Evolutionary conservation across 2,797 vertebrate genomes (phyloP).

Genomic region (Enteromius radiatus): DNA sequence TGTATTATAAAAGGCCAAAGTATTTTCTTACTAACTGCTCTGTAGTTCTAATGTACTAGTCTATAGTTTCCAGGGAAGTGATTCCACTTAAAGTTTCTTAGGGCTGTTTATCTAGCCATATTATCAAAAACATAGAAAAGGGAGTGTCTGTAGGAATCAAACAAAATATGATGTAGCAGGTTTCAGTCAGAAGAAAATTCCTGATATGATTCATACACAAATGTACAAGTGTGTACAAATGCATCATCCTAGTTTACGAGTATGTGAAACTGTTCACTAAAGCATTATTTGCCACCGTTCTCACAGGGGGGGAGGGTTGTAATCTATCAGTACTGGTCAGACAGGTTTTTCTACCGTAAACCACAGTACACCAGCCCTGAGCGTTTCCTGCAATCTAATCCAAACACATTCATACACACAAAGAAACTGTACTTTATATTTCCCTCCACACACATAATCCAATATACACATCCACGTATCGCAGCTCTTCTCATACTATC

Average conservation of each 20-base stretch:
- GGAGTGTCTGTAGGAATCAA: background rate
- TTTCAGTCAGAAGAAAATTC: constrained; percentile 10
- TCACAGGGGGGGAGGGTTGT: background rate
- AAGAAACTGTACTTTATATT: constrained; percentile 10
- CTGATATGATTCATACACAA: background rate
- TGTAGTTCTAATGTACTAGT: background rate
- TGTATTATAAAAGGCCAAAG: background rate
- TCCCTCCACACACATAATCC: background rate
- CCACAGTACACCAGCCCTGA: background rate
- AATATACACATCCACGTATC: constrained; percentile 24
- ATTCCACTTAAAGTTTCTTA: background rate
- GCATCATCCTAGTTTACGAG: background rate
- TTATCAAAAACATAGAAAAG: constrained; percentile 18
- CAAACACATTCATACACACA: background rate
- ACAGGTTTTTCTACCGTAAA: constrained; percentile 31
- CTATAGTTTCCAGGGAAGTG: background rate
- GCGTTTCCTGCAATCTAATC: constrained; percentile 8
- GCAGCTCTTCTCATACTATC: constrained; percentile 40
- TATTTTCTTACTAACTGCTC: background rate
- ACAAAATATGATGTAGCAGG: background rate
- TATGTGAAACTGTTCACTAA: constrained; percentile 17
- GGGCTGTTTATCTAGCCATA: background rate
- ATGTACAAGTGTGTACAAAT: background rate
- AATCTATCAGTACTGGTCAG: constrained; percentile 6
- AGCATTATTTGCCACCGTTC: background rate